Base-by-base conservation (phyloP, 2,113 vertebrate genomes). In the Zosterops japonicus region DNA sequence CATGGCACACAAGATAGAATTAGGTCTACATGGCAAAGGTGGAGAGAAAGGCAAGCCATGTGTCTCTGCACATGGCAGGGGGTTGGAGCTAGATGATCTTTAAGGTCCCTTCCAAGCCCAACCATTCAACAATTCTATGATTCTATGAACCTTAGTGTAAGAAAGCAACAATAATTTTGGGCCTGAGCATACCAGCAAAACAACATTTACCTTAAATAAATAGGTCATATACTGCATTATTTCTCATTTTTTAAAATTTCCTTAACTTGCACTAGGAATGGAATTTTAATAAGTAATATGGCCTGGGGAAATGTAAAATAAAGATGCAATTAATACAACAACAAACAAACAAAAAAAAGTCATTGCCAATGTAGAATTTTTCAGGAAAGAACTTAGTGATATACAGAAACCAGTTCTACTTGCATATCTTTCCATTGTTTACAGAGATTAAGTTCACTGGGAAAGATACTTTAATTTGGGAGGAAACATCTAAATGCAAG, bases 41-140 rank as follows among this genome's bases (percentile, higher is more conserved):
- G 12, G 8, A 25, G 21, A 53, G 7, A 22, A 90, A 63, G 24
- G 11, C 18, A 87, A 36, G 65, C 1, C 12, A 15, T 12, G 17
- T 27, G 21, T 6, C 42, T 27, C 21, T 56, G 25, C 42, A 56
- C 18, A 50, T 13, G 12, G 18, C 21, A 36, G 44, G 14, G 8
- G 2, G 1, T 23, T 50, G 44, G 27, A 33, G 23, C 27, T 50
- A 33, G 5, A 15, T 80, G 6, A 57, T 18, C 23, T 36, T 57
- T 35, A 42, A 88, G 23, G 27, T 57, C 59, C 11, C 22, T 72
- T 20, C 11, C 36, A 72, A 42, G 17, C 8, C 7, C 8, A 63
- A 21, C 3, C 5, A 25, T 20, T 46, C 23, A 39, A 39, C 0
- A 0, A 23, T 47, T 79, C n/a, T 14, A 3, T 56, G 22, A 65